Conservation (phyloP, 2,888 invertebrate species). For the Timema podura region DNA sequence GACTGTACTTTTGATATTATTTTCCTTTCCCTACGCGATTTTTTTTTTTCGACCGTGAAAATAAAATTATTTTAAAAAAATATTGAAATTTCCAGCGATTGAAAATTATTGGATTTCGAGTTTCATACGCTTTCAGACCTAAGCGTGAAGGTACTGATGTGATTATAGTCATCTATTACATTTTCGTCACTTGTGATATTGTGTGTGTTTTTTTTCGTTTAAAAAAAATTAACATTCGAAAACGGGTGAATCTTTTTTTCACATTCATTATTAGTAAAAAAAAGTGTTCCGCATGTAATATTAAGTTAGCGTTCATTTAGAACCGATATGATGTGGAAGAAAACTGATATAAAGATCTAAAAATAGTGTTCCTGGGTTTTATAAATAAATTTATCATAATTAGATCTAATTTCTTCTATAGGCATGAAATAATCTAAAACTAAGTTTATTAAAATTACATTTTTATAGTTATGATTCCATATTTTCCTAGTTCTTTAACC, state of each 20-base stretch:
- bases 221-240: constrained; percentile 12
- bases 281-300: too few relatives aligned
- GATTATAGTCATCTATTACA: constrained; percentile 11
- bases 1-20: not conserved
- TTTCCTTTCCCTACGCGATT: not conserved
- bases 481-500: too few relatives aligned
- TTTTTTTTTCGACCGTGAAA: not conserved
- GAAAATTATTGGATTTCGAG: constrained; percentile 14
- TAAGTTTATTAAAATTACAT: too few relatives aligned
- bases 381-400: too few relatives aligned
- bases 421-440: too few relatives aligned
- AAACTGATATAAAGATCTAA: too few relatives aligned
- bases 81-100: constrained; percentile 8
- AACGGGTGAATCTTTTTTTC: constrained; percentile 12
- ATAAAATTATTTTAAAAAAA: not conserved
- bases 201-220: not conserved
- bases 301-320: too few relatives aligned
- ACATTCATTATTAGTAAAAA: not conserved
- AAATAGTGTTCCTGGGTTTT: too few relatives aligned
- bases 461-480: too few relatives aligned
- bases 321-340: too few relatives aligned
- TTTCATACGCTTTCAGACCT: constrained; percentile 9
- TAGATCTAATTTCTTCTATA: too few relatives aligned
- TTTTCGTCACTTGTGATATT: constrained; percentile 15
- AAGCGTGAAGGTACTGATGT: not conserved